These are phyloP conservation scores for Leptopterna dolabrata DNA, from an alignment of 2,888 invertebrate species.

Conservation along the genomic window DNA sequence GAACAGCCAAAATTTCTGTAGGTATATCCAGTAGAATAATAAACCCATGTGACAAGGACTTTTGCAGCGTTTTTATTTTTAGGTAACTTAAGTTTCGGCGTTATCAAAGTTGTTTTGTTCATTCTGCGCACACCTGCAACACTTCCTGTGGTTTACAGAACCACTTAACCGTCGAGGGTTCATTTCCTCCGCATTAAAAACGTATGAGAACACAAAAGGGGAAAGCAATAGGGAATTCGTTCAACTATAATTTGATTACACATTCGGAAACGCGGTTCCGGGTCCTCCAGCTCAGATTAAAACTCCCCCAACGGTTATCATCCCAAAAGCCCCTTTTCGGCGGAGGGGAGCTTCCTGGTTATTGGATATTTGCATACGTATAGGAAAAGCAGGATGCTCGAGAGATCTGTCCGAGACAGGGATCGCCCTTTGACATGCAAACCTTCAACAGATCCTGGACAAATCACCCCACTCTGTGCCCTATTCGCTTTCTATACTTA, in stretches of 20 bases:
- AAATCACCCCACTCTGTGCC: conserved; percentile 30
- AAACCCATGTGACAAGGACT: too few relatives aligned
- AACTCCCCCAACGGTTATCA: conserved; percentile 32
- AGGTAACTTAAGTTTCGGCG: too few relatives aligned
- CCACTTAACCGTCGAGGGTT: background rate
- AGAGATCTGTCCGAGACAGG: conserved; percentile 44
- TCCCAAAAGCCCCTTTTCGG: background rate
- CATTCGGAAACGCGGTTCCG: background rate
- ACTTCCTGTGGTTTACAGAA: background rate
- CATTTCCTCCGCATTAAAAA: background rate
- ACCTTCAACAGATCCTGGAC: conserved; percentile 36
- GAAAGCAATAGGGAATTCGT: background rate
- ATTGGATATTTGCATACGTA: conserved; percentile 52
- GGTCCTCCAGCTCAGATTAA: conserved; percentile 24
- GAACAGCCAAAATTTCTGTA: too few relatives aligned
- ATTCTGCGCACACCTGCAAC: background rate
- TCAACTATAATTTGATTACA: conserved; percentile 43
- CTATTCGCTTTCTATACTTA: conserved; percentile 21
- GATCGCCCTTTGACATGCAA: conserved; percentile 39
- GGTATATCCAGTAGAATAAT: too few relatives aligned
- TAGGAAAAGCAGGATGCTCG: conserved; percentile 13
- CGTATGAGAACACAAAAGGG: background rate
- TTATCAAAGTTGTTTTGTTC: too few relatives aligned
- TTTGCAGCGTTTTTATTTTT: too few relatives aligned
- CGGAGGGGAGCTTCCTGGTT: conserved; percentile 6